Evolutionary conservation across 2,113 vertebrate genomes (phyloP), one percentile per base, ranked within the genome.

Genomic region (Coptodon bakossiorum): DNA sequence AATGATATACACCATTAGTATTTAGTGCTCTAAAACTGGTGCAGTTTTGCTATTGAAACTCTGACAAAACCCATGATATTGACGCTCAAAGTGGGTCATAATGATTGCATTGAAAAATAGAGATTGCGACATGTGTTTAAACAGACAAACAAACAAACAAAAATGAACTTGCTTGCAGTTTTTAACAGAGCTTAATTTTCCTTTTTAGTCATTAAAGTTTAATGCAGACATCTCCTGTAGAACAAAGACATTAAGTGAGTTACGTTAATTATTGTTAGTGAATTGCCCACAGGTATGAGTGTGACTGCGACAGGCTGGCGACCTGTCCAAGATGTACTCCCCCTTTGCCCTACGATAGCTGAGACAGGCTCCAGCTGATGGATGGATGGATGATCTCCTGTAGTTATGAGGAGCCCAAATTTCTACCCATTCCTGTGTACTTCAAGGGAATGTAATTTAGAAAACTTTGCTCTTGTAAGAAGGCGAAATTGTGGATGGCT

Each of bases 391-490:
- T 4, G 59, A 63, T 34, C 59, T 63, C 59, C 29, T 63, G 29
- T 16, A 29, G 13, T 34, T 63, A 11, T 6, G 29, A 36, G 29
- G 59, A 36, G 59, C 59, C 0, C 17, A n/a, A n/a, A 66, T 66
- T 22, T 66, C 34, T 22, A 22, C 61, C 34, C 61, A 22, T 11
- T n/a, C 17, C 61, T 8, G 19, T 40, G 63, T 68, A 40, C 0
- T 6, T 40, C 1, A 40, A 9, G 36, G 34, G 63, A 22, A 38
- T 68, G 10, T 68, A 22, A 22, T 19, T 66, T n/a, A 0, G 34
- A 68, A 68, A 68, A 13, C 34, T 1, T 68, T 68, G 6, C 19
- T 68, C 22, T 38, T 22, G 19, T 22, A 40, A 22, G 36, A 14
- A 68, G 63, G 19, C 24, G 24, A 68, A 68, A 68, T 68, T 68